phyloP scores from a whole-genome alignment of 2,113 vertebrate genomes.

The Heliornis fulica region DNA sequence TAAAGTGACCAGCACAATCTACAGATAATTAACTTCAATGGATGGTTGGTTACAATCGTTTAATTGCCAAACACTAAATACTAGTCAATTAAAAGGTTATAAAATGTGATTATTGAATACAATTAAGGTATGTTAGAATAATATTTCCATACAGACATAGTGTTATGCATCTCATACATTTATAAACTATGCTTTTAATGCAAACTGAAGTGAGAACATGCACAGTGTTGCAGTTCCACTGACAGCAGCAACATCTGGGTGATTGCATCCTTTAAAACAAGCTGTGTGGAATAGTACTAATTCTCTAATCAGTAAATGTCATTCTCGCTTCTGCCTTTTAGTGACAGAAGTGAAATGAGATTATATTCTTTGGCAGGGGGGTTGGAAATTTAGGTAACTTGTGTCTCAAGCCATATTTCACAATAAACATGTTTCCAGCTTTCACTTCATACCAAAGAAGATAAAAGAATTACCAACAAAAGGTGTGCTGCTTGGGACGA shows the following conservation, averaged over 20 bases:
- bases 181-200: neutral
- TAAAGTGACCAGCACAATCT: neutral
- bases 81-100: conserved; percentile 15
- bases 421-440: neutral
- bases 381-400: neutral
- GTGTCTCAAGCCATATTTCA: neutral
- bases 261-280: neutral
- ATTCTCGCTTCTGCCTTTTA: neutral
- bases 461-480: neutral
- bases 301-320: neutral
- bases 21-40: conserved; percentile 7
- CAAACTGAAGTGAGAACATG: neutral
- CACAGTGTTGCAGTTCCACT: neutral
- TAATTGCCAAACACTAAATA: conserved; percentile 4
- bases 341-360: neutral
- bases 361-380: neutral
- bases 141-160: neutral
- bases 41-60: neutral
- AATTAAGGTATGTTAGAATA: conserved; percentile 7
- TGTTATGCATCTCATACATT: conserved; percentile 16
- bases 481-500: neutral
- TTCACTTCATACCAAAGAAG: neutral
- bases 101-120: conserved; percentile 1
- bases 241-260: neutral
- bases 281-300: neutral